Conservation (phyloP, 2,888 invertebrate species). For the Leptinotarsa tumamoca region DNA sequence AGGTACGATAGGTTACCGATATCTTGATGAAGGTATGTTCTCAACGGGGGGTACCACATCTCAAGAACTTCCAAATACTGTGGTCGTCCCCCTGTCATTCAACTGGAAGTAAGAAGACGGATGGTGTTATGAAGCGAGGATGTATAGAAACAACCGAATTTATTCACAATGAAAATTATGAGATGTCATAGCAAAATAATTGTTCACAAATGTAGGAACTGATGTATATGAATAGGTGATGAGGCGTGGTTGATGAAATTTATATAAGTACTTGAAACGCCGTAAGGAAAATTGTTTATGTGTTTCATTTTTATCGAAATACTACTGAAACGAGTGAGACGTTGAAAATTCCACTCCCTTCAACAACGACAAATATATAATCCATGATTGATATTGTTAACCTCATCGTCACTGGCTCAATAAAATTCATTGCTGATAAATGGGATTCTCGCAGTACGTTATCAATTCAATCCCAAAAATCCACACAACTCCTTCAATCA, state of each 20-base stretch:
- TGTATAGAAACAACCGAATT: conserved; percentile 13
- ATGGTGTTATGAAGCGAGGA: conserved; percentile 34
- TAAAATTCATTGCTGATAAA: no score
- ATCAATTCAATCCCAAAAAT: no score
- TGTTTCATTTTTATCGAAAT: no score
- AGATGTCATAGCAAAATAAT: not conserved
- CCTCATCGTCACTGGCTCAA: no score
- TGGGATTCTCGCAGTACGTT: no score
- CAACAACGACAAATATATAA: no score
- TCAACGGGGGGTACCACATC: conserved; percentile 41
- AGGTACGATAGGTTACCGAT: conserved; percentile 45
- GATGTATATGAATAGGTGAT: not conserved
- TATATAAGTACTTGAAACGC: no score
- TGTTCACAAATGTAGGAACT: not conserved
- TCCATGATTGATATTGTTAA: no score
- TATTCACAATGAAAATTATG: not conserved
- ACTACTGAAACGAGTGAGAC: no score
- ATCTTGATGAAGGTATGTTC: conserved; percentile 44
- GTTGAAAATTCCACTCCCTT: no score
- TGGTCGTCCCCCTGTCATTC: conserved; percentile 43
- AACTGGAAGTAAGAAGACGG: conserved; percentile 32
- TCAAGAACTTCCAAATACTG: conserved; percentile 38
- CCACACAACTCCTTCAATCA: no score
- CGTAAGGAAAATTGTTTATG: no score
- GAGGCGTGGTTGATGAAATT: not conserved